Evolutionary conservation across 1,140 invertebrate species (phyloP), one percentile per base, ranked within the genome.

Genomic region (Laodelphax striatellus): DNA sequence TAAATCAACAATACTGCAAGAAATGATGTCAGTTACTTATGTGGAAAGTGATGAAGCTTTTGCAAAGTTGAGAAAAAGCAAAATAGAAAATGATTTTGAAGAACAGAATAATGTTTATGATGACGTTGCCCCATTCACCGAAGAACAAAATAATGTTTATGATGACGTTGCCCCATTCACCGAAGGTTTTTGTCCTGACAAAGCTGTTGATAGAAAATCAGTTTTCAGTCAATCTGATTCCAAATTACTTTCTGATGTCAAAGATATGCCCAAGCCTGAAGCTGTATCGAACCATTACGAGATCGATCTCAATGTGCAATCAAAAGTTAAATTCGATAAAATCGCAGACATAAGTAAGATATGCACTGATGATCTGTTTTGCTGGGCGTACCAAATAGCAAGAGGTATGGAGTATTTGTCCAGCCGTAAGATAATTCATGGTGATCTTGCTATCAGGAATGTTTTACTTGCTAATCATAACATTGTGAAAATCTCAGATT

Each of bases 391-490:
- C 68, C 94, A 98, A 77, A 87, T 98, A 3, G 90, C 94, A 0
- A 76, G 90, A 34, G 96, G 95, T 50, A 98, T 98, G 94, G 90
- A 97, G 62, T 98, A 97, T 73, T 77, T 98, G 2, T 86, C 92
- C 13, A 83, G 81, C 24, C 80, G 87, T 16, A 50, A 50, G 16
- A 68, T 77, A 42, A 53, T 87, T 14, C 85, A 87, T 70, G 73
- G 85, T 61, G 85, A 87, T 74, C 71, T 87, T 55, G 85, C 85
- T 3, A 85, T 85, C 0, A 72, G 85, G 64, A 87, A 87, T 70
- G 75, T 87, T 24, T 70, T 87, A 14, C 75, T 87, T 1, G 75
- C 79, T 9, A 80, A 83, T 56, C 71, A 80, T 61, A 79, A 79
- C 67, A 68, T 77, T 16, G 73, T 76, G 0, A 87, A 87, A 70